Evolutionary conservation across 2,888 invertebrate species (phyloP).

Genomic region (Monochamus alternatus): DNA sequence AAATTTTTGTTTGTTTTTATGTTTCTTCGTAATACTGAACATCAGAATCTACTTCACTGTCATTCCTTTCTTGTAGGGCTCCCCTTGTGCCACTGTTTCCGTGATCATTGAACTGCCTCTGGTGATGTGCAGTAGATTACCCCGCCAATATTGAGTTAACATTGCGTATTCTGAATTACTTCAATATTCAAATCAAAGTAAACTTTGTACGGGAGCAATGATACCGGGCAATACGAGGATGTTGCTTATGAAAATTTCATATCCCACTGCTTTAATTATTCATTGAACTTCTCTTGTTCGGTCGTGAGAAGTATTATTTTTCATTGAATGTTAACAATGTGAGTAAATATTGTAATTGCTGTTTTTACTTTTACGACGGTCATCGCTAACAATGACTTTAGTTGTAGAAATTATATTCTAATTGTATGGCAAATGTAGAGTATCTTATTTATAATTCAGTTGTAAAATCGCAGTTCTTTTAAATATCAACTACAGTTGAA

Average conservation of each 20-base stretch:
- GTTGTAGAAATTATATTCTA: too few species aligned
- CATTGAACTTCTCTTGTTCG: not conserved
- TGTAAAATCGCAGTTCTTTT: too few species aligned
- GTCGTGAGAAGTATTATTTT: not conserved
- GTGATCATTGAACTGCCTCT: conserved; percentile 45
- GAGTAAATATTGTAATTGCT: too few species aligned
- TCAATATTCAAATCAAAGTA: conserved; percentile 43
- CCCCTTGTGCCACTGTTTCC: conserved; percentile 10
- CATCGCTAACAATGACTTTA: too few species aligned
- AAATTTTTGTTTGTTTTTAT: too few species aligned
- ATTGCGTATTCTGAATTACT: conserved; percentile 57
- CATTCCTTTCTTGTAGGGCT: too few species aligned
- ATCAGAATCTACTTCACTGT: too few species aligned
- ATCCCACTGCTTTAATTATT: conserved; percentile 25
- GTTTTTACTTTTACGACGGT: too few species aligned
- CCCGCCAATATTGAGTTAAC: conserved; percentile 58
- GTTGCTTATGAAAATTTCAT: conserved; percentile 28
- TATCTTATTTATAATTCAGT: too few species aligned
- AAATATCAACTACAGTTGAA: too few species aligned
- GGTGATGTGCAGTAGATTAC: conserved; percentile 57
- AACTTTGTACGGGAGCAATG: conserved; percentile 39
- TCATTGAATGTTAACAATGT: not conserved
- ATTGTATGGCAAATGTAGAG: too few species aligned
- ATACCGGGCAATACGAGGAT: conserved; percentile 16
- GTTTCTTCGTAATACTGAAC: too few species aligned